These are phyloP conservation scores for Phytoseiulus persimilis DNA, from an alignment of 2,888 invertebrate species.

Conservation along the genomic window DNA sequence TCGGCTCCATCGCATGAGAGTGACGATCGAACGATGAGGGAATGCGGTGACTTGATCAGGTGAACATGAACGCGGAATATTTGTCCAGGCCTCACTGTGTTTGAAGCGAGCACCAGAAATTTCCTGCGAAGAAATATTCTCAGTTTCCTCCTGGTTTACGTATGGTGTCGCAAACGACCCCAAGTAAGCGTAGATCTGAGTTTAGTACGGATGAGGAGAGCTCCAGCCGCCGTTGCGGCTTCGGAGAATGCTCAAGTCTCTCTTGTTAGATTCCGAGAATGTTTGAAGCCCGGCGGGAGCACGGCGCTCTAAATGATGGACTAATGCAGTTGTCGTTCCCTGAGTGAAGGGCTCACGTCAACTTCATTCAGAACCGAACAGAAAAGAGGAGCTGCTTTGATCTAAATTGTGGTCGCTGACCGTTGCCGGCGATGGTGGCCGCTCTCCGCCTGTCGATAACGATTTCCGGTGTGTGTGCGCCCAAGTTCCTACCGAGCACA, in stretches of 20 bases:
- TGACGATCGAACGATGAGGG: constrained; percentile 74
- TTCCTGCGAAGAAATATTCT: constrained; percentile 56
- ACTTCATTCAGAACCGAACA: not conserved
- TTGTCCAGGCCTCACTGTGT: constrained; percentile 79
- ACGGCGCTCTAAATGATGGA: not conserved
- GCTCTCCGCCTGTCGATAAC: too few relatives aligned
- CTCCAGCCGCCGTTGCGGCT: not conserved
- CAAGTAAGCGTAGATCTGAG: not conserved
- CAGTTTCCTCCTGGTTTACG: not conserved
- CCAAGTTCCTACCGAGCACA: too few relatives aligned
- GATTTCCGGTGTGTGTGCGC: not conserved
- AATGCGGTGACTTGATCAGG: constrained; percentile 66
- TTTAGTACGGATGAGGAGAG: not conserved
- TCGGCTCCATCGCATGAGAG: constrained; percentile 82
- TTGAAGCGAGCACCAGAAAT: constrained; percentile 83
- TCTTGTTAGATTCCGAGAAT: not conserved
- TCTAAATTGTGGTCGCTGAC: not conserved
- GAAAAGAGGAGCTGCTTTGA: not conserved
- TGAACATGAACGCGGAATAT: constrained; percentile 79
- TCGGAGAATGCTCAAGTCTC: not conserved
- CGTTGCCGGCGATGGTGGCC: not conserved
- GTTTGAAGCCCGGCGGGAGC: not conserved
- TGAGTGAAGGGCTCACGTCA: not conserved
- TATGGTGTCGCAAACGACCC: not conserved
- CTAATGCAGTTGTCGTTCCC: not conserved